Evolutionary conservation across 1,140 invertebrate genomes (phyloP).

Genomic region (Drosophila kepulauana): DNA sequence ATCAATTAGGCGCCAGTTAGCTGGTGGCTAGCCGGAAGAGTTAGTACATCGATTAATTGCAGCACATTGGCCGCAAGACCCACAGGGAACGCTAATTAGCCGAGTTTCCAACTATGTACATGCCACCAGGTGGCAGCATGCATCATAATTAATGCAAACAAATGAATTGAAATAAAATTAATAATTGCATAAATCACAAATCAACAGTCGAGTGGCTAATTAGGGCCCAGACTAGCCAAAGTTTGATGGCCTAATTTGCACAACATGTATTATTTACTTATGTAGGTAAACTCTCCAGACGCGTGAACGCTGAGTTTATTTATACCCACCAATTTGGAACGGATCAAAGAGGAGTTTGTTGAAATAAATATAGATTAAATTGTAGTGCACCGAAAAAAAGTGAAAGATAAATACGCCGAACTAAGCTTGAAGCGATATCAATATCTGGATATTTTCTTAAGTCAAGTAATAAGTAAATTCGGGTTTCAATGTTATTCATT

Average conservation of each 20-base stretch:
- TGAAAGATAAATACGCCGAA: too few relatives aligned
- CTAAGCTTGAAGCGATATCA: too few relatives aligned
- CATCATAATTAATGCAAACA: slow-evolving; percentile 48
- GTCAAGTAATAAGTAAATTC: too few relatives aligned
- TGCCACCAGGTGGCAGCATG: too few relatives aligned
- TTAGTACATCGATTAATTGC: slow-evolving; percentile 15
- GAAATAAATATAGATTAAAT: too few relatives aligned
- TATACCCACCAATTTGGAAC: not conserved
- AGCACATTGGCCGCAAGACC: not conserved
- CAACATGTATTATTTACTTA: slow-evolving; percentile 10
- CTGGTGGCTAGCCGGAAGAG: slow-evolving; percentile 12
- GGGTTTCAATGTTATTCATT: too few relatives aligned
- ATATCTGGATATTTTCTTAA: too few relatives aligned
- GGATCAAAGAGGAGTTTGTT: not conserved
- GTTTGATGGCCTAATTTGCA: not conserved
- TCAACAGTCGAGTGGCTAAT: slow-evolving; percentile 18
- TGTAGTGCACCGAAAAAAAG: too few relatives aligned
- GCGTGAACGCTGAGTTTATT: not conserved
- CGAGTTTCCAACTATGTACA: not conserved
- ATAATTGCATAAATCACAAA: slow-evolving; percentile 55
- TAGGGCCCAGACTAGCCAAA: slow-evolving; percentile 27
- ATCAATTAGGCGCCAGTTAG: slow-evolving; percentile 29
- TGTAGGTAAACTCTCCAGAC: not conserved
- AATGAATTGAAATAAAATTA: slow-evolving; percentile 50
- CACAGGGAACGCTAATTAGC: slow-evolving; percentile 17